phyloP scores from a whole-genome alignment of 2,888 invertebrate genomes.

The Ophion ventricosus region DNA sequence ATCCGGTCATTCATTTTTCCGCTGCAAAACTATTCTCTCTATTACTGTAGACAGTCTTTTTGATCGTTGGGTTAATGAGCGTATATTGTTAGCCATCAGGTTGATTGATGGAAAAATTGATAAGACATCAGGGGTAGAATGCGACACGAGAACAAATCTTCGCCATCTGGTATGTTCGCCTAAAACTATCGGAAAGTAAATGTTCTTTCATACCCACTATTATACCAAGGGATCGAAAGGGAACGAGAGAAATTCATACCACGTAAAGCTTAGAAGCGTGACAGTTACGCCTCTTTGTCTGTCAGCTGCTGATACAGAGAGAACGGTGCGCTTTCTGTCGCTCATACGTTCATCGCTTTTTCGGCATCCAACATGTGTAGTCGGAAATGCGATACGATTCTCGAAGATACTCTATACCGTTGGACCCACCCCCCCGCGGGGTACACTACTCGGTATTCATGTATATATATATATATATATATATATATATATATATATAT shows the following conservation, averaged over 20 bases:
- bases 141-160: constrained; percentile 58
- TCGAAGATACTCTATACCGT: constrained; percentile 63
- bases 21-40: background rate
- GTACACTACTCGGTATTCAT: background rate
- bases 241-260: constrained; percentile 28
- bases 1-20: background rate
- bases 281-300: constrained; percentile 18
- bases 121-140: constrained; percentile 43
- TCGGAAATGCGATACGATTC: constrained; percentile 78
- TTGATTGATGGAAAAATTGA: constrained; percentile 49
- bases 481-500: no score
- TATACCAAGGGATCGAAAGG: background rate
- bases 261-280: background rate
- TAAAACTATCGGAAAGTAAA: constrained; percentile 50
- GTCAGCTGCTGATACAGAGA: constrained; percentile 43
- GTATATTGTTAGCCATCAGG: constrained; percentile 8
- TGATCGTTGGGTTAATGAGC: background rate
- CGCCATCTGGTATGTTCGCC: constrained; percentile 64
- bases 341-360: constrained; percentile 71
- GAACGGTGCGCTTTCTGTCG: constrained; percentile 67
- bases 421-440: constrained; percentile 44
- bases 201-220: background rate
- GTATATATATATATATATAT: no score
- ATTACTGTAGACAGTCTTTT: background rate
- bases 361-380: constrained; percentile 77